Conservation (phyloP, 2,888 invertebrate genomes). For the Coleophora flavipennella region DNA sequence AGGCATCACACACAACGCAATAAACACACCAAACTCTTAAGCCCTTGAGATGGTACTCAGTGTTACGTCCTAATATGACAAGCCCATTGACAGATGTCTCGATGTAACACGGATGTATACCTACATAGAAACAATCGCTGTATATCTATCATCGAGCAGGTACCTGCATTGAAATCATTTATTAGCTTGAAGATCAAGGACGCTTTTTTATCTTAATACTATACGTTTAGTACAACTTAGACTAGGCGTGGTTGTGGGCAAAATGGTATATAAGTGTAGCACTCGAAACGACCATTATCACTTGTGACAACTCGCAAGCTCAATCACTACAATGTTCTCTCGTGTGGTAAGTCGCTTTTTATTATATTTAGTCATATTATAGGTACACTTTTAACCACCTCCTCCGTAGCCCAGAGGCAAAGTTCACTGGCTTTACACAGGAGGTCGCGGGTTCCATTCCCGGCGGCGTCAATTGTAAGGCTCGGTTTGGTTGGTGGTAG, state of each 20-base stretch:
- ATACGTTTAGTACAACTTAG: conserved; percentile 27
- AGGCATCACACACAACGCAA: no score
- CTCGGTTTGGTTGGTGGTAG: no score
- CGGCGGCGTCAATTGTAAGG: no score
- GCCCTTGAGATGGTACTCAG: no score
- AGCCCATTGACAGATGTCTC: conserved; percentile 1
- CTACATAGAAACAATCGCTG: background rate
- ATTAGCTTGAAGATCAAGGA: conserved; percentile 65
- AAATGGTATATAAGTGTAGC: conserved; percentile 49
- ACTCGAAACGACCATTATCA: conserved; percentile 37
- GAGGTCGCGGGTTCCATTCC: no score
- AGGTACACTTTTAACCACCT: no score
- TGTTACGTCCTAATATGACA: no score
- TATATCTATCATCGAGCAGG: background rate
- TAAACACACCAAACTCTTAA: no score
- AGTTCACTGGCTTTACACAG: no score
- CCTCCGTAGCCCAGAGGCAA: no score
- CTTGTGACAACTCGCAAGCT: conserved; percentile 44
- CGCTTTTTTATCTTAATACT: conserved; percentile 46
- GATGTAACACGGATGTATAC: conserved; percentile 38
- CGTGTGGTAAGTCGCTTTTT: conserved; percentile 45
- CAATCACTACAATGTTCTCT: conserved; percentile 54
- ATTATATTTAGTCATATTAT: no score
- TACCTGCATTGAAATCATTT: conserved; percentile 12
- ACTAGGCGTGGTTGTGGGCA: conserved; percentile 49